Percentiles rank a stretch among this genome's conserved stretches.
phyloP scores from a whole-genome alignment of 2,888 invertebrate genomes.

The Noctuana brunneofusca region DNA sequence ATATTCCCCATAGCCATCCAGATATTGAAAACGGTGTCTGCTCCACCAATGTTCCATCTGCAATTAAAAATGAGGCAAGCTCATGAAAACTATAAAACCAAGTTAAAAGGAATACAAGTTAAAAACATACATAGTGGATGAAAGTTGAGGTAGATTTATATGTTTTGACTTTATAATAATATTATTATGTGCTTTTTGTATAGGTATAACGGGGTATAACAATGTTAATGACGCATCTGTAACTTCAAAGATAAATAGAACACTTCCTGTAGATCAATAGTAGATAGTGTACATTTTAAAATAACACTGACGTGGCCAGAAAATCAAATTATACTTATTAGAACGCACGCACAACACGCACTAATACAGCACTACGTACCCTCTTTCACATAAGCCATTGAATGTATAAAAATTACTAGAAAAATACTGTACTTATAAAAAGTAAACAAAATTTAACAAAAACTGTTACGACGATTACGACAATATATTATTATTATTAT shows the following conservation, averaged over 20 bases:
- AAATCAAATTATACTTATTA: background rate
- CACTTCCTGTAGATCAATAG: background rate
- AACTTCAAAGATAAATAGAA: background rate
- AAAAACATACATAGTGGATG: too few relatives aligned
- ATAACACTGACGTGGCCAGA: background rate
- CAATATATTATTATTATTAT: too few relatives aligned
- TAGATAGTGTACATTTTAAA: background rate
- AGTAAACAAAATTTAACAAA: too few relatives aligned
- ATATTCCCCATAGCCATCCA: slow-evolving; percentile 79
- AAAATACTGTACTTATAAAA: background rate
- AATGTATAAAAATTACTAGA: background rate
- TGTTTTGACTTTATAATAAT: too few relatives aligned
- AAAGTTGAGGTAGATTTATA: too few relatives aligned
- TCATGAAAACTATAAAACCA: background rate
- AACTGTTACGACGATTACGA: too few relatives aligned
- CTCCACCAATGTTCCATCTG: slow-evolving; percentile 81
- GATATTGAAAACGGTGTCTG: slow-evolving; percentile 73
- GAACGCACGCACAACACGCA: too few relatives aligned
- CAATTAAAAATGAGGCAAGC: slow-evolving; percentile 36
- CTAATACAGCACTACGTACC: background rate
- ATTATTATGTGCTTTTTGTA: too few relatives aligned
- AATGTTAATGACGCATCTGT: background rate
- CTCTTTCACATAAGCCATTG: background rate
- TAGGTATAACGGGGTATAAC: too few relatives aligned
- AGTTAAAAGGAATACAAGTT: too few relatives aligned